phyloP scores from a whole-genome alignment of 2,888 invertebrate genomes.

The Aphrophora alni region DNA sequence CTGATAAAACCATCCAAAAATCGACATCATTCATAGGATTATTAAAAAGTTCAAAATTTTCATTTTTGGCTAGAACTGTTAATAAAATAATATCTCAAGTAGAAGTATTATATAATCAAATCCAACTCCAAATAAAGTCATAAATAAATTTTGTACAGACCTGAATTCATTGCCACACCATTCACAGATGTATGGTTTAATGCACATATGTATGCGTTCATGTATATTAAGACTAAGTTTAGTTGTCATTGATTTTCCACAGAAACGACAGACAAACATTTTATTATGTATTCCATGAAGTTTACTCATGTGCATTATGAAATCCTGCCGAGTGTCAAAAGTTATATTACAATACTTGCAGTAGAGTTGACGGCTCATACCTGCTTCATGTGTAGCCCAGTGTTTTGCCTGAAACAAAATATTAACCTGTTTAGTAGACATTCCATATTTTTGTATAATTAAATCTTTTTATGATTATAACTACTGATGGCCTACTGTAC shows the following conservation, averaged over 20 bases:
- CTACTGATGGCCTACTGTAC: no score
- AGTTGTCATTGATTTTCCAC: conserved; percentile 48
- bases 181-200: conserved; percentile 49
- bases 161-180: conserved; percentile 49
- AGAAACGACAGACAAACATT: conserved; percentile 47
- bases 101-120: no score
- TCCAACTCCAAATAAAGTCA: no score
- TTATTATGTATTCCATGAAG: background rate
- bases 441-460: no score
- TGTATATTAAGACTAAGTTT: conserved; percentile 49
- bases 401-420: background rate
- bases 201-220: conserved; percentile 49
- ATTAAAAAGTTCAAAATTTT: no score
- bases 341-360: background rate
- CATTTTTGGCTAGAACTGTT: no score
- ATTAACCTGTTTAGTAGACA: no score
- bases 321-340: background rate
- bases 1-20: no score
- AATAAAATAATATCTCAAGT: no score
- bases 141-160: no score
- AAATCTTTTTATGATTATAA: no score
- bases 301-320: background rate
- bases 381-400: background rate
- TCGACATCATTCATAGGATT: no score
- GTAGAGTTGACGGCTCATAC: background rate